Evolutionary conservation across 2,888 invertebrate genomes (phyloP).

Genomic region (Malthinus flaveolus): DNA sequence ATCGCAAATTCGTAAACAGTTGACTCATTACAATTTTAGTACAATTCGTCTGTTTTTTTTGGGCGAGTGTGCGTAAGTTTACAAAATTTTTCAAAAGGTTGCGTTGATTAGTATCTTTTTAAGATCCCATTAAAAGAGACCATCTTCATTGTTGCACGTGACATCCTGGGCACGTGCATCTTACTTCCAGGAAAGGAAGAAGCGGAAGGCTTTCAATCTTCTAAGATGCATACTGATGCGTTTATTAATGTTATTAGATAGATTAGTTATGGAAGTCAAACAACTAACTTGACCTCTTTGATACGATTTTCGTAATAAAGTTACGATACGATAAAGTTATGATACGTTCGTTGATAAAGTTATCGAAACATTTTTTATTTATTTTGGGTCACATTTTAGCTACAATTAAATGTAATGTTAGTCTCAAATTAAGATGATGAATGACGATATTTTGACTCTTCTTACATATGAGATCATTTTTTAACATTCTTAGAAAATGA

Average conservation of each 20-base stretch:
- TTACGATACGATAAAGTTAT: no score
- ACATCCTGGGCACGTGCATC: slow-evolving; percentile 52
- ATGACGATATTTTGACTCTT: no score
- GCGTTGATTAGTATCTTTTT: background rate
- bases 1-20: slow-evolving; percentile 10
- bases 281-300: slow-evolving; percentile 16
- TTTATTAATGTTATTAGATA: slow-evolving; percentile 23
- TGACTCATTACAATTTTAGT: slow-evolving; percentile 8
- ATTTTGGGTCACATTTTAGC: no score
- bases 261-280: slow-evolving; percentile 14
- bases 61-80: no score
- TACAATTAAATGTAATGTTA: no score
- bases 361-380: no score
- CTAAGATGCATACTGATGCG: slow-evolving; percentile 44
- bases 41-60: background rate
- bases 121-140: slow-evolving; percentile 23
- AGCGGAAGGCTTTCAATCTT: slow-evolving; percentile 45
- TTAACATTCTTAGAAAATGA: no score
- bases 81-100: background rate
- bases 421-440: no score
- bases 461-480: no score
- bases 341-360: no score
- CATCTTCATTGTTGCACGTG: slow-evolving; percentile 39
- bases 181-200: slow-evolving; percentile 50
- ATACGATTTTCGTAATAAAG: no score